A percentile compares a stretch with the other conserved stretches of the same genome.
These are phyloP conservation scores for Cerceris rybyensis DNA, from an alignment of 2,888 invertebrate genomes.

Conservation along the genomic window DNA sequence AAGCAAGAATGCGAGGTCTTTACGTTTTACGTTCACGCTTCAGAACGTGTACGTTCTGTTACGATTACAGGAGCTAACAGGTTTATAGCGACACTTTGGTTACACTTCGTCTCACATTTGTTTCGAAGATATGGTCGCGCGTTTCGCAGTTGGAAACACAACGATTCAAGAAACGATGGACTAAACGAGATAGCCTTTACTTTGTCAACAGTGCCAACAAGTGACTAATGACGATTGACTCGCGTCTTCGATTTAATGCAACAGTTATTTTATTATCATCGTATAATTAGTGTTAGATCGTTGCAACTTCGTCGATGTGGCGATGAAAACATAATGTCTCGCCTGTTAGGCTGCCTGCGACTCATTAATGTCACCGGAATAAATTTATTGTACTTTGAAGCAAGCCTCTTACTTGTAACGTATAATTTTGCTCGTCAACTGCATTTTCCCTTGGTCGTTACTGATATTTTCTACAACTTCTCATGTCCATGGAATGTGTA, in stretches of 20 bases:
- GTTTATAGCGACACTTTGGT: constrained; percentile 29
- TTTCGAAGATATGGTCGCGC: not conserved
- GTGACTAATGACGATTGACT: no score
- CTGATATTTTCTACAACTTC: no score
- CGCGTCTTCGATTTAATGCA: not conserved
- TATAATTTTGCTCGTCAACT: constrained; percentile 35
- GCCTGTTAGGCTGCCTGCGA: constrained; percentile 44
- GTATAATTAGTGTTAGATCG: constrained; percentile 40
- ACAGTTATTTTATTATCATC: constrained; percentile 1
- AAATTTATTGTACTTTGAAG: constrained; percentile 60
- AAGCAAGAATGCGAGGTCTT: no score
- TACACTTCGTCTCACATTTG: no score
- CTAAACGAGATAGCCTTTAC: not conserved
- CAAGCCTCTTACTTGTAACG: constrained; percentile 51
- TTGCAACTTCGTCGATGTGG: constrained; percentile 32
- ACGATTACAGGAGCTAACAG: constrained; percentile 13
- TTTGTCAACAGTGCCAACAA: not conserved
- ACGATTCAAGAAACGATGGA: not conserved
- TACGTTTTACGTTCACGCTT: not conserved
- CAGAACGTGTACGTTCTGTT: constrained; percentile 1
- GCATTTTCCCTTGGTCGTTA: constrained; percentile 1
- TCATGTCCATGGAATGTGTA: no score
- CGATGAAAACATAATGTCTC: constrained; percentile 30
- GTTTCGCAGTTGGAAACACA: not conserved
- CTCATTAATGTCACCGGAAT: constrained; percentile 61